Evolutionary conservation across 2,888 invertebrate genomes (phyloP).

Genomic region (Sialis lutaria): DNA sequence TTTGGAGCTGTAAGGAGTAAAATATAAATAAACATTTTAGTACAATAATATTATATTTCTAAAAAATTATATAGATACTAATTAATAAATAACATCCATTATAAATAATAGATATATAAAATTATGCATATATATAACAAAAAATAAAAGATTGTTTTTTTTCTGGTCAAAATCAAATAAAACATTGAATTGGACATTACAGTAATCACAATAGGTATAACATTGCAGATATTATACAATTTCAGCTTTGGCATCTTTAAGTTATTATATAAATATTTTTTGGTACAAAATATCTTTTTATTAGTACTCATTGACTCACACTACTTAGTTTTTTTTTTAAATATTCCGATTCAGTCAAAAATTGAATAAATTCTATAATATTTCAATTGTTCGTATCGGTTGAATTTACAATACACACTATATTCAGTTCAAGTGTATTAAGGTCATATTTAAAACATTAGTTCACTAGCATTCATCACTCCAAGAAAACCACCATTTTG

Average conservation of each 20-base stretch:
- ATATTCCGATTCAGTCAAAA: background rate
- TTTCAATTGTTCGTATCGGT: conserved; percentile 2
- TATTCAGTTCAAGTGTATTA: too few species aligned
- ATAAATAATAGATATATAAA: too few species aligned
- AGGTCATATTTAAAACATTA: conserved; percentile 1
- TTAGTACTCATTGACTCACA: conserved; percentile 7
- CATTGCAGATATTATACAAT: background rate
- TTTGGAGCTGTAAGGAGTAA: too few species aligned
- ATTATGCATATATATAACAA: too few species aligned
- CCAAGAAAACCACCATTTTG: conserved; percentile 30
- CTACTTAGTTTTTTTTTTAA: conserved; percentile 9
- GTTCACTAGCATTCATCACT: conserved; percentile 24
- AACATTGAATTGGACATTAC: too few species aligned
- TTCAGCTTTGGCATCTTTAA: conserved; percentile 6
- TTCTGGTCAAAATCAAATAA: too few species aligned
- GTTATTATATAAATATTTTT: conserved; percentile 2
- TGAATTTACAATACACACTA: background rate
- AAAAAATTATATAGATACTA: too few species aligned
- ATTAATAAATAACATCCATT: too few species aligned
- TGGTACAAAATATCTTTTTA: conserved; percentile 8
- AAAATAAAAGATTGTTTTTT: too few species aligned
- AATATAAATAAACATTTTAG: too few species aligned
- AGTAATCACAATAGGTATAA: too few species aligned
- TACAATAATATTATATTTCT: too few species aligned
- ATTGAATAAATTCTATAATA: conserved; percentile 6